phyloP scores from a whole-genome alignment of 2,797 vertebrate genomes.

The Tachyglossus aculeatus region DNA sequence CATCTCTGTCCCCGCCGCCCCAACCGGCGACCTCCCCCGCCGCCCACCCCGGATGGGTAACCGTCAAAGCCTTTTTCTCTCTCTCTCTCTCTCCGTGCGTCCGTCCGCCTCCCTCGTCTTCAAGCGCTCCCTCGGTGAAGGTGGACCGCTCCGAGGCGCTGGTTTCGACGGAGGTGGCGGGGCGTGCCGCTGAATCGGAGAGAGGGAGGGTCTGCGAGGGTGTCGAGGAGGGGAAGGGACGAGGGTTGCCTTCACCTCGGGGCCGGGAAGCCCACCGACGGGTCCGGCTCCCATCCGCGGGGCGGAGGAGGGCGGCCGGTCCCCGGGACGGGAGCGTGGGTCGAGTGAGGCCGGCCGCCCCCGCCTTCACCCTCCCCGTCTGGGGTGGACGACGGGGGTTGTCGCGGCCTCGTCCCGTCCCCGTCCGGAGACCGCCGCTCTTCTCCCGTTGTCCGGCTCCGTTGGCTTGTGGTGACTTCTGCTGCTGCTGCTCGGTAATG shows the following conservation, averaged over 20 bases:
- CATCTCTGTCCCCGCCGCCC: constrained; percentile 26
- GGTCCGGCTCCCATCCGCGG: too few relatives aligned
- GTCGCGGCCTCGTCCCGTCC: too few relatives aligned
- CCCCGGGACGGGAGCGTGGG: background rate
- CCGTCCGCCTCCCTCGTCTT: constrained; percentile 30
- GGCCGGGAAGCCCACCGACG: background rate
- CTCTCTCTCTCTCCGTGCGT: too few relatives aligned
- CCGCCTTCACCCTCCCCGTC: background rate
- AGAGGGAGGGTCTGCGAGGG: background rate
- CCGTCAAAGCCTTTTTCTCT: constrained; percentile 40
- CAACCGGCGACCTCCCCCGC: too few relatives aligned
- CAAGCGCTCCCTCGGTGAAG: constrained; percentile 30
- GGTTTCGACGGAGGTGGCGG: constrained; percentile 45
- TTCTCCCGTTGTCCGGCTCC: constrained; percentile 30
- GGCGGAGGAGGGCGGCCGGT: too few relatives aligned
- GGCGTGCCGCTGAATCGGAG: background rate
- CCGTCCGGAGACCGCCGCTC: too few relatives aligned
- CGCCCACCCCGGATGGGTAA: constrained; percentile 8
- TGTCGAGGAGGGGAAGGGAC: background rate
- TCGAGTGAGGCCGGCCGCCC: too few relatives aligned
- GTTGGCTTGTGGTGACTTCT: constrained; percentile 32
- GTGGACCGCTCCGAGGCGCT: constrained; percentile 39
- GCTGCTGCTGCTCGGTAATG: too few relatives aligned
- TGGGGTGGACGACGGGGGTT: background rate
- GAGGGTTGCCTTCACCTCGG: background rate